Evolutionary conservation across 2,888 invertebrate genomes (phyloP).

Genomic region (Drosophila tanythrix): DNA sequence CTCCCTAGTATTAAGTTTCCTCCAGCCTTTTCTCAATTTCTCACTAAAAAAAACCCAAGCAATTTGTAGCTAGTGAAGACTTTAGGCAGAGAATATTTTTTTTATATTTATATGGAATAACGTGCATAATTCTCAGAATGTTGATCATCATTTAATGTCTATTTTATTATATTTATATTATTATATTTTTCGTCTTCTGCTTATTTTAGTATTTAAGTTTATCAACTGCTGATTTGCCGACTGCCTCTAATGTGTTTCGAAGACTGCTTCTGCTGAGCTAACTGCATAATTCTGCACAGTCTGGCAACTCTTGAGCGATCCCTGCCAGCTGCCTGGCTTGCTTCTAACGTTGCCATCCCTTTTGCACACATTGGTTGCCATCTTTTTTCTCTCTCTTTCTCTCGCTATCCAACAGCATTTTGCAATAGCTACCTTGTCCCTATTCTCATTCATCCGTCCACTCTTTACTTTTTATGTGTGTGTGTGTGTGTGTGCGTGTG

Average conservation of each 20-base stretch:
- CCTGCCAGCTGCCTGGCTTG: not conserved
- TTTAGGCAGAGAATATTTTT: not conserved
- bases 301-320: not conserved
- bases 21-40: not conserved
- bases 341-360: not conserved
- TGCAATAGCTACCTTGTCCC: conserved; percentile 11
- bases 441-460: conserved; percentile 36
- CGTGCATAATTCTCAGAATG: not conserved
- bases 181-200: not conserved
- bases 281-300: not conserved
- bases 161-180: not conserved
- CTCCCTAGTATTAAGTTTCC: not conserved
- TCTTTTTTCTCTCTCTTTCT: not conserved
- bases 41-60: not conserved
- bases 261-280: not conserved
- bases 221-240: not conserved
- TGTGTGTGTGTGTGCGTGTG: conserved; percentile 1
- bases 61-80: not conserved
- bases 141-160: not conserved
- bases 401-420: not conserved
- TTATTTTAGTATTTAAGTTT: not conserved
- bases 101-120: not conserved
- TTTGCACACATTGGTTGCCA: not conserved
- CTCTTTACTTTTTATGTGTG: conserved; percentile 13
- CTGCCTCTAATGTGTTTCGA: not conserved